Base-by-base conservation (phyloP, 1,140 invertebrate species). In the Melanaphis sacchari region DNA sequence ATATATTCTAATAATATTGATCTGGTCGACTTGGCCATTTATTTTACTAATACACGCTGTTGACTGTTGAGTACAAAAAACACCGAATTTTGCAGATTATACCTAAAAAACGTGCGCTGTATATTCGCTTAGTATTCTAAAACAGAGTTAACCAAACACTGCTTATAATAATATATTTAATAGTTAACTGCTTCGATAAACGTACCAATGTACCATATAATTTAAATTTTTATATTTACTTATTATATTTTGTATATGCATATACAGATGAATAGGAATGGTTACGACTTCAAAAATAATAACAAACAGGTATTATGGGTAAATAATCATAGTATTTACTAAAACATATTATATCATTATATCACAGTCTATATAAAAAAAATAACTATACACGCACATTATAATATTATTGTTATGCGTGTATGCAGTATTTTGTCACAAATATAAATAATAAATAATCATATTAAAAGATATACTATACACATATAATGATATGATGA, bases 261-360 rank as follows among this genome's bases (percentile, higher is more conserved):
- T n/a, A 21, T 76, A n/a, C n/a, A n/a, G 31, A 15, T n/a, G 31
- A 18, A 76, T 6, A n/a, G 31, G 31, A 36, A 76, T 76, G 31
- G 59, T 0, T 36, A 66, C 59, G 31, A 15, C 31, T 31, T 84
- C 7, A 84, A 21, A 82, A 89, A 89, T 89, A 9, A 89, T 40
- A 89, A 89, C 26, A 40, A 52, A 46, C 31, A 49, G 1, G 22
- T 89, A 4, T 89, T 52, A 52, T 54, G 88, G 59, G 59, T 89
- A 89, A 89, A 89, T 89, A 89, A 89, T 89, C 18, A 54, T 36
- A 49, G 31, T 88, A 49, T 88, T 88, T 88, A 88, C 36, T 89
- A 89, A 89, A 89, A 89, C 49, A 89, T 89, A 54, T 52, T 89
- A 89, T 54, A 54, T 52, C 38, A 54, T 89, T 89, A 89, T 89